Evolutionary conservation across 2,113 vertebrate species (phyloP).

Genomic region (Shinisaurus crocodilurus): DNA sequence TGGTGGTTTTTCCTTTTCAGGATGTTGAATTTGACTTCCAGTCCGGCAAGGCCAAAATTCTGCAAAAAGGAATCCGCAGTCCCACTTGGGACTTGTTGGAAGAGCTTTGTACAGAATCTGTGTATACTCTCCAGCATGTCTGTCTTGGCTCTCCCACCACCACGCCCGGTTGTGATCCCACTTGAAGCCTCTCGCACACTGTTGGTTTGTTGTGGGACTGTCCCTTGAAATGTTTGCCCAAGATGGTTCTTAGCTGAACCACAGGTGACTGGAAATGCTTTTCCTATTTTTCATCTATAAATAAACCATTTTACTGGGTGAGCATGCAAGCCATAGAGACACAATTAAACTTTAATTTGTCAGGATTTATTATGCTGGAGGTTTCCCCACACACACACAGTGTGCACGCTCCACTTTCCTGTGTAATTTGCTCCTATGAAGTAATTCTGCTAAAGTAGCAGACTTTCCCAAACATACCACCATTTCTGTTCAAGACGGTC

Average conservation of each 20-base stretch:
- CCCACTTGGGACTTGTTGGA: neutral
- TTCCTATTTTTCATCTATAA: neutral
- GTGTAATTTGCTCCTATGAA: conserved; percentile 14
- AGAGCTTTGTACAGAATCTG: neutral
- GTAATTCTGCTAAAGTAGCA: neutral
- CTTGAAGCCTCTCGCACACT: neutral
- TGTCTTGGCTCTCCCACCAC: too few relatives aligned
- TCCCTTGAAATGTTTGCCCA: neutral
- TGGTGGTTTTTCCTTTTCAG: neutral
- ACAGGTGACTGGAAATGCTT: neutral
- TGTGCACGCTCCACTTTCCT: conserved; percentile 10
- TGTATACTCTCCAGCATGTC: neutral
- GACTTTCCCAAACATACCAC: neutral
- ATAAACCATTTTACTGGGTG: conserved; percentile 5
- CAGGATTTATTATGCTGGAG: neutral
- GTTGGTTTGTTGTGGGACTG: neutral
- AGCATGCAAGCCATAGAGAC: neutral
- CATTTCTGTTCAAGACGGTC: neutral
- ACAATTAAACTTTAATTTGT: conserved; percentile 32
- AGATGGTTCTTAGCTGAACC: neutral
- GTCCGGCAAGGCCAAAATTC: neutral
- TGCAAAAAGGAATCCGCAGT: neutral
- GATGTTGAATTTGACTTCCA: neutral
- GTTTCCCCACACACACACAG: neutral
- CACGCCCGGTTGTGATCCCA: too few relatives aligned